Conservation (phyloP, 2,113 vertebrate genomes). For the Lonchura striata region DNA sequence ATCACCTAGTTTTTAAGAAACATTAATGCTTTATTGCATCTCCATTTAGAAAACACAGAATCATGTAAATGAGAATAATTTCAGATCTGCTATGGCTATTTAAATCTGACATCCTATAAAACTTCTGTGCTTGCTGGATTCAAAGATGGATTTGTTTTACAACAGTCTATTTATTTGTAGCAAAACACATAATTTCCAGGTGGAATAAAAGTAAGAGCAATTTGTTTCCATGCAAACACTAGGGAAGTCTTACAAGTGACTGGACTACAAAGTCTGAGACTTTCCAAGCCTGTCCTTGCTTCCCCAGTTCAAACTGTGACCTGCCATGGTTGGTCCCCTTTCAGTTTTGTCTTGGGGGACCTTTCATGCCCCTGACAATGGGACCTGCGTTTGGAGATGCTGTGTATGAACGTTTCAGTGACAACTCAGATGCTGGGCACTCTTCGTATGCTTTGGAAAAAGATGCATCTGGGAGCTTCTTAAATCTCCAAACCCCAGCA, state of each 20-base stretch:
- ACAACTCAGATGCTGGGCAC: neutral
- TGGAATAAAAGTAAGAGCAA: neutral
- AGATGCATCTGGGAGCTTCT: neutral
- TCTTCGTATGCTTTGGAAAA: neutral
- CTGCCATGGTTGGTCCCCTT: neutral
- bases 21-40: neutral
- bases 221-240: neutral
- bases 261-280: neutral
- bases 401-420: neutral
- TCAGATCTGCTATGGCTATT: neutral
- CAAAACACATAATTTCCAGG: neutral
- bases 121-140: neutral
- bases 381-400: accelerated
- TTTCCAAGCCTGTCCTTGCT: neutral
- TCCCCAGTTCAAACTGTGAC: neutral
- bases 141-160: neutral
- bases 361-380: accelerated
- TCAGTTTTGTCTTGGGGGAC: neutral
- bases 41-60: neutral
- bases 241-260: neutral
- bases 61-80: neutral
- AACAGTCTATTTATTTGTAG: neutral
- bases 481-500: neutral
- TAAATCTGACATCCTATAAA: neutral
- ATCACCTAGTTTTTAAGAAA: neutral